A percentile compares a stretch with the other conserved stretches of the same genome.
Conservation (phyloP, 2,113 vertebrate species). For the Solenodon paradoxus region DNA sequence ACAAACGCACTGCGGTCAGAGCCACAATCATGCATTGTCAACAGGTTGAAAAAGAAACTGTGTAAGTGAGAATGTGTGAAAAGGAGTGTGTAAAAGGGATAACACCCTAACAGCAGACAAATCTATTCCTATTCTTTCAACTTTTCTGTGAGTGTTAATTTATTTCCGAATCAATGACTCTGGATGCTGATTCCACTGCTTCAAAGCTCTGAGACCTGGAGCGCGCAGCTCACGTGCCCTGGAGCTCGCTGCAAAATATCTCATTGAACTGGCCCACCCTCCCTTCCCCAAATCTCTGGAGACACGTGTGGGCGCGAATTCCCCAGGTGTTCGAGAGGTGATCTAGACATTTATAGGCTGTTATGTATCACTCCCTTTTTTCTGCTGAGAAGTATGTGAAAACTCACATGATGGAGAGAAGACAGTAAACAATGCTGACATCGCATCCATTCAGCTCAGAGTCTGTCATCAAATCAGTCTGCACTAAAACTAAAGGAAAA, state of each 20-base stretch:
- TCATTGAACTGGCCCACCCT: no score
- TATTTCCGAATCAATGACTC: background rate
- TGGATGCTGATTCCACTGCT: background rate
- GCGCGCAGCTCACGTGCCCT: rapidly evolving
- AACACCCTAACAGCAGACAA: background rate
- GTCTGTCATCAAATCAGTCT: background rate
- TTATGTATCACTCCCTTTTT: rapidly evolving
- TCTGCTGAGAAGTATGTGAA: background rate
- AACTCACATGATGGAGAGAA: no score
- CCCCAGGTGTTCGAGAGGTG: background rate
- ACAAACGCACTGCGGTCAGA: no score
- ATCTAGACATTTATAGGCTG: background rate
- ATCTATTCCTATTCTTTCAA: background rate
- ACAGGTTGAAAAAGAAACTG: background rate
- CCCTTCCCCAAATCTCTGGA: background rate
- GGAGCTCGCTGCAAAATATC: background rate
- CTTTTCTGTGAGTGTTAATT: background rate
- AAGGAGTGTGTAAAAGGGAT: background rate
- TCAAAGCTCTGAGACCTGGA: background rate
- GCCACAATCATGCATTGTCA: no score
- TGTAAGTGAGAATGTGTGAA: no score
- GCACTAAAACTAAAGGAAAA: background rate
- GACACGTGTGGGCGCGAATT: background rate
- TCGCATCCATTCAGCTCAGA: background rate
- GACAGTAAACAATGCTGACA: background rate